These are phyloP conservation scores for Actias luna DNA, from an alignment of 2,888 invertebrate genomes.

Conservation along the genomic window DNA sequence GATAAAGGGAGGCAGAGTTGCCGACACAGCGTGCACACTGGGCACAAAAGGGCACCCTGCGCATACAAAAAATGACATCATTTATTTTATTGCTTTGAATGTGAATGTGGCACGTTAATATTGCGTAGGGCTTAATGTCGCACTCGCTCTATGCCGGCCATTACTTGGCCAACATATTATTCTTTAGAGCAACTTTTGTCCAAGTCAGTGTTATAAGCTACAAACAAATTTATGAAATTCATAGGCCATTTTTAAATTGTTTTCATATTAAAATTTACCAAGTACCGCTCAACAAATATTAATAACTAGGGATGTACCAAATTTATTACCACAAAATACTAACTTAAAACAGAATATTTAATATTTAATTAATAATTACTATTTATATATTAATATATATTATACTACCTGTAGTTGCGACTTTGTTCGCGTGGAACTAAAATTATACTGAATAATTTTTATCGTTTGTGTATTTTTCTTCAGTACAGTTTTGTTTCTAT, in stretches of 20 bases:
- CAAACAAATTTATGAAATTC: neutral
- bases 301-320: neutral
- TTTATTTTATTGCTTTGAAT: conserved; percentile 80
- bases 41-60: conserved; percentile 68
- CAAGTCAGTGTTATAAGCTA: conserved; percentile 23
- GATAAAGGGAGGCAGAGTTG: conserved; percentile 61
- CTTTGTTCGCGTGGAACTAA: too few relatives aligned
- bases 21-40: conserved; percentile 60
- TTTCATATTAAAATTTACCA: neutral
- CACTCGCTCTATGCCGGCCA: conserved; percentile 71
- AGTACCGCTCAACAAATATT: neutral
- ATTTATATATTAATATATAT: too few relatives aligned
- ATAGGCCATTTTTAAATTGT: neutral
- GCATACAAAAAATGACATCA: conserved; percentile 80
- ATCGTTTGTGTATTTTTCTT: too few relatives aligned
- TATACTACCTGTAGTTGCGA: too few relatives aligned
- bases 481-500: too few relatives aligned
- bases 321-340: neutral
- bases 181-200: conserved; percentile 17
- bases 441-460: too few relatives aligned
- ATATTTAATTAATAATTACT: too few relatives aligned
- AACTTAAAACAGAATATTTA: neutral
- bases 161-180: conserved; percentile 32
- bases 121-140: conserved; percentile 72
- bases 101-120: conserved; percentile 79